A percentile compares a stretch with the other conserved stretches of the same genome.
Evolutionary conservation across 2,113 vertebrate species (phyloP).

Genomic region (Miniopterus natalensis): DNA sequence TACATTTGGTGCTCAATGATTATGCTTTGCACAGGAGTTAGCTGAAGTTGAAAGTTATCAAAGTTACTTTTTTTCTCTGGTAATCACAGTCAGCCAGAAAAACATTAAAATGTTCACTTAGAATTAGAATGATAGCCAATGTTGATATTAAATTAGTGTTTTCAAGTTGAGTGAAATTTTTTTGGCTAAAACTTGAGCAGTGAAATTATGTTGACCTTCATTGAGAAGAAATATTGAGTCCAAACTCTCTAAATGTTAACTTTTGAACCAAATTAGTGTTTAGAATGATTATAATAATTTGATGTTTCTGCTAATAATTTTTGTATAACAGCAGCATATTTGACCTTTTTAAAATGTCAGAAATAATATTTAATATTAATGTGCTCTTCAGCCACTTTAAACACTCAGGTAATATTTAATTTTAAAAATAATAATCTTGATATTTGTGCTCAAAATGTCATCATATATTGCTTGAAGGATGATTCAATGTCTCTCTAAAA

Average conservation of each 20-base stretch:
- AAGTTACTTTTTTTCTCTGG: neutral
- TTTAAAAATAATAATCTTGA: slow-evolving; percentile 91
- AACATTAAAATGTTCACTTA: slow-evolving; percentile 62
- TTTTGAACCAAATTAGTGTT: slow-evolving; percentile 87
- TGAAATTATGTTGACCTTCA: slow-evolving; percentile 82
- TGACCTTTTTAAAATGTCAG: slow-evolving; percentile 91
- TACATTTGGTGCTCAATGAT: slow-evolving; percentile 66
- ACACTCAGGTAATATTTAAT: slow-evolving; percentile 90
- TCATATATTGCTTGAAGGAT: slow-evolving; percentile 87
- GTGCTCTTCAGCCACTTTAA: slow-evolving; percentile 89
- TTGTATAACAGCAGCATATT: slow-evolving; percentile 84
- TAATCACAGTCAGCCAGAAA: slow-evolving; percentile 11
- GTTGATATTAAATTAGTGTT: slow-evolving; percentile 66
- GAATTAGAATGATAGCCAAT: slow-evolving; percentile 51
- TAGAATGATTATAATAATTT: slow-evolving; percentile 87
- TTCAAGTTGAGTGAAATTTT: slow-evolving; percentile 63
- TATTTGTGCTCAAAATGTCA: slow-evolving; percentile 92
- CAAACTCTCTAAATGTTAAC: slow-evolving; percentile 80
- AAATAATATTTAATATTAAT: slow-evolving; percentile 91
- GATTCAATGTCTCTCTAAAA: slow-evolving; percentile 85
- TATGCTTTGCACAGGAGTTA: slow-evolving; percentile 62
- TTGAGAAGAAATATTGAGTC: slow-evolving; percentile 82
- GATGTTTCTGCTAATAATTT: slow-evolving; percentile 86
- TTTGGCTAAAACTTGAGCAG: slow-evolving; percentile 78
- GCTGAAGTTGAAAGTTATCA: slow-evolving; percentile 1